Percentiles rank a stretch among this genome's conserved stretches.
These are phyloP conservation scores for Liopterus haemorrhoidalis DNA, from an alignment of 2,888 invertebrate genomes.

Conservation along the genomic window DNA sequence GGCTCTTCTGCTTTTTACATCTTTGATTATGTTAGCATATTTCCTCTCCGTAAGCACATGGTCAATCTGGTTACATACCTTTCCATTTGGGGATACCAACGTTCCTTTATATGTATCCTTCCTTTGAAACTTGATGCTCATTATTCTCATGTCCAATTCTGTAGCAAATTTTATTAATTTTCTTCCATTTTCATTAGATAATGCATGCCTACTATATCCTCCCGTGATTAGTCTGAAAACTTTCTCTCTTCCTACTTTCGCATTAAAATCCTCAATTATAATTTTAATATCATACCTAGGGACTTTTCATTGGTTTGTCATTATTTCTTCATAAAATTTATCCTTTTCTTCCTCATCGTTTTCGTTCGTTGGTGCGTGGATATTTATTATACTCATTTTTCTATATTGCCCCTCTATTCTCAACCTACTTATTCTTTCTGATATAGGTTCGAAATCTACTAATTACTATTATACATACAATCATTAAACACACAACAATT, in stretches of 20 bases:
- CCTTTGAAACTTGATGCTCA: background rate
- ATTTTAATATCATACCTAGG: conserved; percentile 5
- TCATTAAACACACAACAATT: too few relatives aligned
- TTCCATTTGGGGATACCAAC: background rate
- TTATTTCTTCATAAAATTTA: conserved; percentile 21
- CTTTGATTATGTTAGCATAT: conserved; percentile 2
- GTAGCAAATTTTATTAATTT: conserved; percentile 4
- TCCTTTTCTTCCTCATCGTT: conserved; percentile 22
- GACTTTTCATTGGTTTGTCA: conserved; percentile 1
- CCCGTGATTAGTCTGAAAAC: background rate
- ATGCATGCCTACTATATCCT: conserved; percentile 7
- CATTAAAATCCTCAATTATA: background rate
- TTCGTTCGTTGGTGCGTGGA: conserved; percentile 24
- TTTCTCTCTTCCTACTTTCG: conserved; percentile 2
- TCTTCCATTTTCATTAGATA: background rate
- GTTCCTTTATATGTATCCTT: conserved; percentile 5
- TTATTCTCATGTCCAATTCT: conserved; percentile 4
- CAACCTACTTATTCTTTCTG: conserved; percentile 23
- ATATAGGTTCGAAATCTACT: conserved; percentile 17
- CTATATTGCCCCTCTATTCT: conserved; percentile 22
- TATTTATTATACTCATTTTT: conserved; percentile 22
- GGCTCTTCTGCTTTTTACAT: conserved; percentile 9
- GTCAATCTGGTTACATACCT: background rate
- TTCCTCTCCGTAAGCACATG: conserved; percentile 1
- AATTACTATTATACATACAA: too few relatives aligned